These are phyloP conservation scores for Passerina amoena DNA, from an alignment of 2,113 vertebrate genomes.

Conservation along the genomic window DNA sequence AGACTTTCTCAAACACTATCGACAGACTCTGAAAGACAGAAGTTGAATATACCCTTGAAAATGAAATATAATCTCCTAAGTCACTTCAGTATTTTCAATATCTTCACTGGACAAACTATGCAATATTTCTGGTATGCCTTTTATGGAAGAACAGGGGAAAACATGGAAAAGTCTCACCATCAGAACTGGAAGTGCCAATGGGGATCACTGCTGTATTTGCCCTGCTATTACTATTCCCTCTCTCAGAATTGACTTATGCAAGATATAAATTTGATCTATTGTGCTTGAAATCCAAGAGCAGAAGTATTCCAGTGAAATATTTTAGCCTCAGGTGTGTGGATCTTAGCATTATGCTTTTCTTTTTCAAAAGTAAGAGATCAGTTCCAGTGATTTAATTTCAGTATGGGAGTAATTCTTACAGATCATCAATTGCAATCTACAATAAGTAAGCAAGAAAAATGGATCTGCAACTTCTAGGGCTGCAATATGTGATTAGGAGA, in stretches of 20 bases:
- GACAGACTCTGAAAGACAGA: background rate
- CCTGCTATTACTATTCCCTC: background rate
- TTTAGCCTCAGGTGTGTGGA: background rate
- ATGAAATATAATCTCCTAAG: background rate
- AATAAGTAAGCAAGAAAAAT: constrained; percentile 36
- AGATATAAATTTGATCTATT: background rate
- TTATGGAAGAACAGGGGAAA: background rate
- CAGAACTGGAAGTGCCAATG: background rate
- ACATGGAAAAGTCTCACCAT: background rate
- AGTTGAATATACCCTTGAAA: background rate
- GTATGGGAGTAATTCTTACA: constrained; percentile 25
- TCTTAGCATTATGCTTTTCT: background rate
- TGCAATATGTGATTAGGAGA: background rate
- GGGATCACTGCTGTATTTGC: background rate
- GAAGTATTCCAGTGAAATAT: background rate
- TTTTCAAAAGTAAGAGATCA: constrained; percentile 25
- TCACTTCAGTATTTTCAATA: background rate
- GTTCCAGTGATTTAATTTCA: constrained; percentile 53
- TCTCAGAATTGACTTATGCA: background rate
- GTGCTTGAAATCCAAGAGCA: background rate
- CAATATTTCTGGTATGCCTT: background rate
- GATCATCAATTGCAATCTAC: constrained; percentile 5
- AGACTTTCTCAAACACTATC: background rate
- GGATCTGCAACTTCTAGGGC: background rate
- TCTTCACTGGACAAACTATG: background rate